Percentiles rank a stretch among this genome's conserved stretches.
phyloP scores from a whole-genome alignment of 2,113 vertebrate genomes.

The Oryctolagus cuniculus region DNA sequence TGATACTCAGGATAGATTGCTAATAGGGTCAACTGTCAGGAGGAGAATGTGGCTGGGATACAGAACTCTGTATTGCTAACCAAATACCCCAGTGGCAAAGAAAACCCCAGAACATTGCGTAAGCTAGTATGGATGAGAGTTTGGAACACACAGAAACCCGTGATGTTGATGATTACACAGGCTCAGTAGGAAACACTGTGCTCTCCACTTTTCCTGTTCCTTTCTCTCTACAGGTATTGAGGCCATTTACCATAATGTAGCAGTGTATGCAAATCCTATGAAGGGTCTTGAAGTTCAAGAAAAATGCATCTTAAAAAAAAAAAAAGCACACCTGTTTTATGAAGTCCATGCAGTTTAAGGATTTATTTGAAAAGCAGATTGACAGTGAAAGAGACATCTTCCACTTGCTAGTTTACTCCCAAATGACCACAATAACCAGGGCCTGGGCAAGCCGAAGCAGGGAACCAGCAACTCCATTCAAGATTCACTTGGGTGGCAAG shows the following conservation, averaged over 20 bases:
- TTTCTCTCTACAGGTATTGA: neutral
- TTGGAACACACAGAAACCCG: conserved; percentile 64
- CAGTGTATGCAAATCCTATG: neutral
- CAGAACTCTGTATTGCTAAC: conserved; percentile 48
- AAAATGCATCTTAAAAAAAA: too few relatives aligned
- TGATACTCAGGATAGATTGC: conserved; percentile 44
- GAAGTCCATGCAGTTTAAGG: too few relatives aligned
- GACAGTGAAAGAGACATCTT: too few relatives aligned
- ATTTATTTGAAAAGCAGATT: too few relatives aligned
- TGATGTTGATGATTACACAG: conserved; percentile 69
- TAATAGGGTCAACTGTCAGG: conserved; percentile 61
- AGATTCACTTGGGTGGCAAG: too few relatives aligned
- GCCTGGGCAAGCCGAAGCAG: too few relatives aligned
- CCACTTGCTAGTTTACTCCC: too few relatives aligned
- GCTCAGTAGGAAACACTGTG: conserved; percentile 69
- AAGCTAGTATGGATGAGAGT: neutral
- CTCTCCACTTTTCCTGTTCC: conserved; percentile 41
- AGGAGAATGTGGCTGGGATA: conserved; percentile 39
- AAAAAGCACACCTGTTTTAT: too few relatives aligned
- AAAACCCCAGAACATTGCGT: conserved; percentile 73
- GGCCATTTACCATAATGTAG: too few relatives aligned
- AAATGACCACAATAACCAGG: too few relatives aligned
- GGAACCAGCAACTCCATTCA: too few relatives aligned
- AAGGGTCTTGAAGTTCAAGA: too few relatives aligned
- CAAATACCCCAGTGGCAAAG: neutral